Evolutionary conservation across 1,140 invertebrate genomes (phyloP).

Genomic region (Drosophila kikkawai): DNA sequence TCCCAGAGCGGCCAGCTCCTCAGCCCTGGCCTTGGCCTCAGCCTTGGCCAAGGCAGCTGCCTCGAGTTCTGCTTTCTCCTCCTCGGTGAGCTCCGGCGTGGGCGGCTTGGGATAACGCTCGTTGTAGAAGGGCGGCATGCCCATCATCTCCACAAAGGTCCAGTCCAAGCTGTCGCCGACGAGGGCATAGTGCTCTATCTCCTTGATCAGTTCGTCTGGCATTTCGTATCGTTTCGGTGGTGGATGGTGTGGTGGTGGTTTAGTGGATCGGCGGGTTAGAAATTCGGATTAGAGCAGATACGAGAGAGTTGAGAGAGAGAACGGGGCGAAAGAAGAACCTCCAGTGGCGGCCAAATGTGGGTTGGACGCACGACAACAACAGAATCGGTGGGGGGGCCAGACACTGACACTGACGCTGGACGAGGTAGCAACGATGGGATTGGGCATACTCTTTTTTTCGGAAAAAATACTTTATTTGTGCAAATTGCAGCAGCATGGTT

Average conservation of each 20-base stretch:
- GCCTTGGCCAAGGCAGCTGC: slow-evolving; percentile 23
- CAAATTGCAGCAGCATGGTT: slow-evolving; percentile 80
- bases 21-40: slow-evolving; percentile 37
- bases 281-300: slow-evolving; percentile 66
- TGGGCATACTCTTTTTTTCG: slow-evolving; percentile 49
- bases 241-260: slow-evolving; percentile 32
- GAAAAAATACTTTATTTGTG: slow-evolving; percentile 85
- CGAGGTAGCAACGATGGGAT: slow-evolving; percentile 15
- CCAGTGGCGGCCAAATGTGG: slow-evolving; percentile 46
- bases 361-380: slow-evolving; percentile 21
- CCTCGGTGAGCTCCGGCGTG: slow-evolving; percentile 82
- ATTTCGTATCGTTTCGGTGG: slow-evolving; percentile 25
- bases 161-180: slow-evolving; percentile 99
- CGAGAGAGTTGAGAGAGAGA: slow-evolving; percentile 19
- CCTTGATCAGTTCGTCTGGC: slow-evolving; percentile 97
- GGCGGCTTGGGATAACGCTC: slow-evolving; percentile 85
- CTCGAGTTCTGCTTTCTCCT: slow-evolving; percentile 66
- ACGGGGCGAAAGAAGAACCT: slow-evolving; percentile 26
- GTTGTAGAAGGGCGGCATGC: slow-evolving; percentile 86
- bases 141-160: slow-evolving; percentile 98
- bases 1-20: slow-evolving; percentile 34
- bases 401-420: slow-evolving; percentile 27
- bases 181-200: slow-evolving; percentile 99
- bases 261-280: slow-evolving; percentile 54
- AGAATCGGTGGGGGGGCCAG: neutral